Evolutionary conservation across 2,797 vertebrate genomes (phyloP), one percentile per base, ranked within the genome.

Genomic region (Coreius guichenoti): DNA sequence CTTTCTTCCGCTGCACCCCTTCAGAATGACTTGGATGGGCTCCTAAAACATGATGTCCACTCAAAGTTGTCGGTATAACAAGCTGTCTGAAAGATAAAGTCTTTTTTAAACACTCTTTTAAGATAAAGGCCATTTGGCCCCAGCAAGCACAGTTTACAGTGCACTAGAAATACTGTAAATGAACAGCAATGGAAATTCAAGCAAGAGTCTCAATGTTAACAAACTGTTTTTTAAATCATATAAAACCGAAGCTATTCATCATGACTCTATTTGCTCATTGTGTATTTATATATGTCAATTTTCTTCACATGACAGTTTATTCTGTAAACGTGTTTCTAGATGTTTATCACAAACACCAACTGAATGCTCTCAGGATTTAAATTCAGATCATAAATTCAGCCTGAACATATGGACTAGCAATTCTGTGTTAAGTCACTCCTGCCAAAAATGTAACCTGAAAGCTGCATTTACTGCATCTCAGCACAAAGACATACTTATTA

Each of bases 41-140:
- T 84, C 8, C 74, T 70, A 13, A 78, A 88, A 93, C 83, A 89
- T 54, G 5, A 31, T 86, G 87, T 91, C 87, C 90, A 91, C 92
- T 93, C 39, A 54, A 33, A 70, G 74, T 88, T 92, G 92, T 94
- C 93, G 91, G 2, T 80, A 77, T 45, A 85, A 72, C 80, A 81
- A 84, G 86, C 87, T 88, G 92, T 91, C 36, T 75, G 81, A 85
- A 92, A 93, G 82, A 69, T 78, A 58, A 70, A 13, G 47, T 54
- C 65, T 69, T 84, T 74, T 69, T 70, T 69, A 92, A 90, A 89
- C 88, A 85, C 63, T 77, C 26, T 29, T 76, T 76, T 78, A 33
- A 84, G 68, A 77, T 74, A 65, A 81, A 51, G 80, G 45, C 67
- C 90, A 92, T 91, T 89, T 77, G 85, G 8, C 54, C 13, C n/a